These are phyloP conservation scores for Manis javanica DNA, from an alignment of 2,797 vertebrate species.

Conservation along the genomic window DNA sequence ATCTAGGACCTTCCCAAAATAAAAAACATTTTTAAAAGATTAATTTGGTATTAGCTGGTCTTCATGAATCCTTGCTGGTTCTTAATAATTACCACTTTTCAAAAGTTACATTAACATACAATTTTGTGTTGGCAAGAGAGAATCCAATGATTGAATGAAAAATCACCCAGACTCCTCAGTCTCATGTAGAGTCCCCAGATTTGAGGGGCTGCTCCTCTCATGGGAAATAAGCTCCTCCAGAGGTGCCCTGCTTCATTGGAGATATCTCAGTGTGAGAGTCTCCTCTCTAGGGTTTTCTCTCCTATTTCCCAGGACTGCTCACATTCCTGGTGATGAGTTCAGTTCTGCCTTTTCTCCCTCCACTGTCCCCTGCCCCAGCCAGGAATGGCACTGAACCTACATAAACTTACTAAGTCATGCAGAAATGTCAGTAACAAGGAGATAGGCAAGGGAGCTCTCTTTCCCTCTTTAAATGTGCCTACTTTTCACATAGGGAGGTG, in stretches of 20 bases:
- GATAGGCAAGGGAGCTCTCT: too few species aligned
- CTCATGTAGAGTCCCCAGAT: background rate
- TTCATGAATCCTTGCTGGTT: conserved; percentile 25
- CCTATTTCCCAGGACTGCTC: background rate
- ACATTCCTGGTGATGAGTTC: background rate
- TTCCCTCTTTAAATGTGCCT: background rate
- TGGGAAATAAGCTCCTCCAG: background rate
- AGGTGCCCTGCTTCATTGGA: background rate
- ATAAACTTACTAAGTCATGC: background rate
- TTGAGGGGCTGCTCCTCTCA: background rate
- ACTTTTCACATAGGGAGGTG: background rate
- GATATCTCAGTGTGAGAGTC: fast-evolving
- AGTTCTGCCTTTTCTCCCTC: background rate
- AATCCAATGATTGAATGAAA: background rate
- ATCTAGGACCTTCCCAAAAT: background rate
- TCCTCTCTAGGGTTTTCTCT: background rate
- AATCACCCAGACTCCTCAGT: background rate
- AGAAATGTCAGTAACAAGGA: background rate
- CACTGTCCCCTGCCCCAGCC: background rate
- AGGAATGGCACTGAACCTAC: background rate
- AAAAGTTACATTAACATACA: background rate
- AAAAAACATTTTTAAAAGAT: background rate
- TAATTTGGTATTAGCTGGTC: background rate
- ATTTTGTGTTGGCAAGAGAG: background rate
- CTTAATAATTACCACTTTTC: conserved; percentile 36